Conservation (phyloP, 2,113 vertebrate species). For the Parotia lawesii region DNA sequence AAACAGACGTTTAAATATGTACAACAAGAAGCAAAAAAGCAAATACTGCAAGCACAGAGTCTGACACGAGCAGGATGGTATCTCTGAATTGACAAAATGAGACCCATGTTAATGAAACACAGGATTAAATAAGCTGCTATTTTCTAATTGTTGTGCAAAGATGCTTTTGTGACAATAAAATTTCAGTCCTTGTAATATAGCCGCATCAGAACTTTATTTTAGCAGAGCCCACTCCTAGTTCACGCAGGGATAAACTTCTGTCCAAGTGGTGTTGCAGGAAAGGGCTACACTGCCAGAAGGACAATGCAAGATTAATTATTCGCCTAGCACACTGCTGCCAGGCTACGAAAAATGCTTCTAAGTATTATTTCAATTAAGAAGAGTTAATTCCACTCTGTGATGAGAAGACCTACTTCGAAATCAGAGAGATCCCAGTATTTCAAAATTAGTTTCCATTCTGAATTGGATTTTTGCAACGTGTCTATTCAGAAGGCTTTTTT, state of each 20-base stretch:
- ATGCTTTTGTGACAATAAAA: background rate
- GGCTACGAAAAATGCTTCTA: constrained; percentile 22
- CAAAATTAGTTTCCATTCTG: background rate
- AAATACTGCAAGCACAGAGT: background rate
- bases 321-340: background rate
- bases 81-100: background rate
- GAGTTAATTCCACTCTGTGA: constrained; percentile 18
- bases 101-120: background rate
- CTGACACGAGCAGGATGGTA: background rate
- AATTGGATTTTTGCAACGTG: background rate
- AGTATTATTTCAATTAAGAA: constrained; percentile 46
- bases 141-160: background rate
- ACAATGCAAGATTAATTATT: constrained; percentile 43
- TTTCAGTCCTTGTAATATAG: background rate
- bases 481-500: background rate
- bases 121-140: background rate
- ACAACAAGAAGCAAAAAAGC: background rate
- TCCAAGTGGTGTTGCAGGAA: background rate
- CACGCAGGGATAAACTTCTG: constrained; percentile 12
- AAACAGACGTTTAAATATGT: constrained; percentile 14
- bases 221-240: background rate
- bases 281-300: background rate
- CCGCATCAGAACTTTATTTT: background rate
- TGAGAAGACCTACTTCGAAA: constrained; percentile 24
- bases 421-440: background rate